phyloP scores from a whole-genome alignment of 2,113 vertebrate species.

The Pycnonotus jocosus region DNA sequence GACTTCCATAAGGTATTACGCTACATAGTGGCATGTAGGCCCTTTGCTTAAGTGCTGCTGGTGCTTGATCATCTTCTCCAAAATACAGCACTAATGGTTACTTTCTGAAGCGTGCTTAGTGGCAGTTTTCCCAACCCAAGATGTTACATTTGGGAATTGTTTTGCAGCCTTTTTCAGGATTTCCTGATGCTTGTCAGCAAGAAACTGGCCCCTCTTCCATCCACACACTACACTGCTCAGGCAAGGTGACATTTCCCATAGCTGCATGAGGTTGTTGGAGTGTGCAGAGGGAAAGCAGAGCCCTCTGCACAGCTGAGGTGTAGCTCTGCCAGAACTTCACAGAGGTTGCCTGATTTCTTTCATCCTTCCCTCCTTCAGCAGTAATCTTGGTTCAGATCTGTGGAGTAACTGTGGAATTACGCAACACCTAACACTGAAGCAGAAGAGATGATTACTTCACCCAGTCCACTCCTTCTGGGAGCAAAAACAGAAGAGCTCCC shows the following conservation, averaged over 20 bases:
- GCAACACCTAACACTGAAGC: not conserved
- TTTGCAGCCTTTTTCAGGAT: not conserved
- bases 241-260: rapidly evolving
- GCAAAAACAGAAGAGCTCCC: not conserved
- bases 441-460: slow-evolving; percentile 3
- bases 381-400: not conserved
- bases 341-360: not conserved
- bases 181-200: not conserved
- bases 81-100: not conserved
- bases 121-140: not conserved
- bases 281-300: not conserved
- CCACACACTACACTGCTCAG: rapidly evolving
- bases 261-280: not conserved
- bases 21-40: not conserved
- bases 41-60: not conserved
- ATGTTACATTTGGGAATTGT: not conserved
- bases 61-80: not conserved
- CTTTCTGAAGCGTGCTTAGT: not conserved
- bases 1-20: not conserved
- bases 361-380: not conserved
- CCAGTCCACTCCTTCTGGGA: not conserved
- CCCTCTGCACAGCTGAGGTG: not conserved
- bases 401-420: slow-evolving; percentile 11
- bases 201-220: not conserved
- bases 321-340: not conserved